Percentiles rank a stretch among this genome's conserved stretches.
Evolutionary conservation across 2,888 invertebrate genomes (phyloP).

Genomic region (Aphrophora alni): DNA sequence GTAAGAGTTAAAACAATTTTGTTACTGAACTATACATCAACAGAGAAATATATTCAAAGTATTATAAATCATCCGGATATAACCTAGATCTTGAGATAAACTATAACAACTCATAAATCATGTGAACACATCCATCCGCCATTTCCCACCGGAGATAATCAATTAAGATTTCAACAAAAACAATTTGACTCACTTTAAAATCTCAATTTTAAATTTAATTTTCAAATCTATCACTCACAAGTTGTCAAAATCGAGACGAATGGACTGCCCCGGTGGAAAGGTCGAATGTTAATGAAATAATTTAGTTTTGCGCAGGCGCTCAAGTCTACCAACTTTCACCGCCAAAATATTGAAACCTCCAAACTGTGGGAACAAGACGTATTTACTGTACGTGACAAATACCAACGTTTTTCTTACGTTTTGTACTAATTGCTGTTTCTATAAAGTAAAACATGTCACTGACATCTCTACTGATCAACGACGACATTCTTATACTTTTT

Average conservation of each 20-base stretch:
- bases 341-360: background rate
- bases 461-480: background rate
- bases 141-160: background rate
- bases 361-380: background rate
- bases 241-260: background rate
- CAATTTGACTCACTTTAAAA: constrained; percentile 1
- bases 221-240: constrained; percentile 2
- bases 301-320: background rate
- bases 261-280: background rate
- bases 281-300: background rate
- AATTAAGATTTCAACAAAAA: background rate
- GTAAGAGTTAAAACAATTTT: too few relatives aligned
- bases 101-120: background rate
- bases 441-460: background rate
- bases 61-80: background rate
- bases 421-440: background rate
- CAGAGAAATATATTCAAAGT: background rate
- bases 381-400: background rate
- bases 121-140: background rate
- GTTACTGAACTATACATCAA: too few relatives aligned
- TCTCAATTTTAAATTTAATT: constrained; percentile 6
- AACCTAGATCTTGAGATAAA: background rate
- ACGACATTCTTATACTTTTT: background rate
- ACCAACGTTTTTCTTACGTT: background rate
- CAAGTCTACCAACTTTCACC: too few relatives aligned